Percentiles rank a stretch among this genome's conserved stretches.
Conservation (phyloP, 2,113 vertebrate species). For the Zosterops hypoxanthus region DNA sequence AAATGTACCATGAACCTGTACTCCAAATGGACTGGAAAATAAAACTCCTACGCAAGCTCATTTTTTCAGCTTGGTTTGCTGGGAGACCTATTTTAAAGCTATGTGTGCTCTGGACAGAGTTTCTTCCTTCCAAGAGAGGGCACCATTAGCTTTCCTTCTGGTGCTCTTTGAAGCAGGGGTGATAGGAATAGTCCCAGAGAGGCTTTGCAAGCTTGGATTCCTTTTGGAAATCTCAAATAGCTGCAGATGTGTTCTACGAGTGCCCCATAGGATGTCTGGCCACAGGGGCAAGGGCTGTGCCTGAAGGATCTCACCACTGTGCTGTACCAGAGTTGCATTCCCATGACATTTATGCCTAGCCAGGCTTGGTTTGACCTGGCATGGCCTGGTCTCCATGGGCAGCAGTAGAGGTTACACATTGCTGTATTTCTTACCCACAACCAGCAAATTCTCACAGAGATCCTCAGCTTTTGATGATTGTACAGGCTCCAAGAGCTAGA, state of each 20-base stretch:
- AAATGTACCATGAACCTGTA: neutral
- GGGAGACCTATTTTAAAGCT: neutral
- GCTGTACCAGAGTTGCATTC: neutral
- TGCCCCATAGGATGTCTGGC: neutral
- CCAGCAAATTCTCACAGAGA: neutral
- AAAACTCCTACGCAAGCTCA: neutral
- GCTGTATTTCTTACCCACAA: neutral
- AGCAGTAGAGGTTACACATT: fast-evolving
- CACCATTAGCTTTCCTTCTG: neutral
- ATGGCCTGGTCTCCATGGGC: neutral
- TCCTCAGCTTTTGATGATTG: neutral
- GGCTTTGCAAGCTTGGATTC: neutral
- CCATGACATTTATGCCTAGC: neutral
- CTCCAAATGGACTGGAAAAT: slow-evolving; percentile 7
- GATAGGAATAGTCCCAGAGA: fast-evolving
- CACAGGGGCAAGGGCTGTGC: fast-evolving
- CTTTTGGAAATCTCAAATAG: neutral
- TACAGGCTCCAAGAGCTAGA: neutral
- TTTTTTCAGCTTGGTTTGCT: neutral
- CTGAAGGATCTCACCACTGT: neutral
- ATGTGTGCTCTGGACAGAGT: neutral
- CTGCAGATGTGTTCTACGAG: fast-evolving
- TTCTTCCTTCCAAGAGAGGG: slow-evolving; percentile 37
- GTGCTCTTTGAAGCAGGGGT: neutral
- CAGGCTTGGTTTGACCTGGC: neutral